Percentiles rank a stretch among this genome's conserved stretches.
Evolutionary conservation across 1,140 invertebrate species (phyloP).

Genomic region (Drosophila bocki): DNA sequence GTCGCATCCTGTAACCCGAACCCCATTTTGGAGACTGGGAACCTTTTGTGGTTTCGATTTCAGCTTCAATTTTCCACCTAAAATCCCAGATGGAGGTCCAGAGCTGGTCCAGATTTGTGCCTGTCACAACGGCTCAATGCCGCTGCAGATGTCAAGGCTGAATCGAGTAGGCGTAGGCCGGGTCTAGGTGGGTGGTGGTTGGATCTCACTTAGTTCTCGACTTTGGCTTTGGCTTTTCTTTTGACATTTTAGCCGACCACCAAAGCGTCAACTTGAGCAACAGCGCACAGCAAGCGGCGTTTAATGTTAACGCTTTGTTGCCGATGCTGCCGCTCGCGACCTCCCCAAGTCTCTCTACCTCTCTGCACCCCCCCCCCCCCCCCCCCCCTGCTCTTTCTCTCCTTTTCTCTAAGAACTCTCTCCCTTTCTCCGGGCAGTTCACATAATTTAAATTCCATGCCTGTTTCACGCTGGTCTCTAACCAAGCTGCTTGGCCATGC

Average conservation of each 20-base stretch:
- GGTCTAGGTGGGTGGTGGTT: not conserved
- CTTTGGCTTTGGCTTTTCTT: slow-evolving; percentile 15
- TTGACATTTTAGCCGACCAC: slow-evolving; percentile 48
- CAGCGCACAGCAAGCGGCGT: slow-evolving; percentile 30
- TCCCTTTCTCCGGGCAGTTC: not conserved
- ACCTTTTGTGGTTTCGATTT: not conserved
- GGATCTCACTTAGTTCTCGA: slow-evolving; percentile 1
- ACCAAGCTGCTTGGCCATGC: slow-evolving; percentile 57
- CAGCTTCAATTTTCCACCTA: not conserved
- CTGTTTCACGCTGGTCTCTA: slow-evolving; percentile 54
- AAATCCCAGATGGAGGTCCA: slow-evolving; percentile 5
- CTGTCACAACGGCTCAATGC: slow-evolving; percentile 7
- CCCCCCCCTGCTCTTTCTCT: no score
- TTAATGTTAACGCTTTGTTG: slow-evolving; percentile 62
- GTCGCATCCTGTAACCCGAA: not conserved
- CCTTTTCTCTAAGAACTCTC: not conserved
- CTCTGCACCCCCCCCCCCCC: not conserved
- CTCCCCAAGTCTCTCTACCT: not conserved
- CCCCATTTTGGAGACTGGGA: not conserved
- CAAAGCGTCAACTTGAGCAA: slow-evolving; percentile 37
- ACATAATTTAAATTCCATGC: slow-evolving; percentile 66
- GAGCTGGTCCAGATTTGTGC: slow-evolving; percentile 1
- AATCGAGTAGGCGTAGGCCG: not conserved
- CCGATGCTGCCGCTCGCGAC: slow-evolving; percentile 15
- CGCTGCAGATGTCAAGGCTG: slow-evolving; percentile 23